Conservation (phyloP, 2,113 vertebrate genomes). For the Cryptotis parvus region DNA sequence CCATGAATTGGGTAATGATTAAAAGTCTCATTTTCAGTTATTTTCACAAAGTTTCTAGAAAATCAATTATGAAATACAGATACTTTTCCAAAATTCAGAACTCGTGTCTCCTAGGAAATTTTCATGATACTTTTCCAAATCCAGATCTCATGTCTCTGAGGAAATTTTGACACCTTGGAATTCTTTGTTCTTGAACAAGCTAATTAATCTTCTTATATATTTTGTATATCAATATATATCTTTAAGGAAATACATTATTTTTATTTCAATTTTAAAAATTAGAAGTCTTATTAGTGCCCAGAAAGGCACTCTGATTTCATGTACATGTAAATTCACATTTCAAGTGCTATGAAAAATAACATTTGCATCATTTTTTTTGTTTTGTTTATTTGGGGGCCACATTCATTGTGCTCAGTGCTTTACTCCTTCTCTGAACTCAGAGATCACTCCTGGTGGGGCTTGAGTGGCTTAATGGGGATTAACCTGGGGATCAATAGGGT, state of each 20-base stretch:
- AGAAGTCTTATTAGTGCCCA: too few relatives aligned
- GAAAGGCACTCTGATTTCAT: neutral
- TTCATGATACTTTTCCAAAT: neutral
- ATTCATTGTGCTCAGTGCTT: too few relatives aligned
- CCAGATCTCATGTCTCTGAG: too few relatives aligned
- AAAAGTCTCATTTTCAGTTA: neutral
- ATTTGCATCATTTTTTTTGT: too few relatives aligned
- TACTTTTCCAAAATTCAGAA: neutral
- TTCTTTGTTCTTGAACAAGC: neutral
- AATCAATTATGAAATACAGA: neutral
- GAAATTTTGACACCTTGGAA: constrained; percentile 29
- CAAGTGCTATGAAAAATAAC: neutral
- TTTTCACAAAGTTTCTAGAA: constrained; percentile 18
- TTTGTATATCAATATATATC: too few relatives aligned
- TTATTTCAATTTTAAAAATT: neutral
- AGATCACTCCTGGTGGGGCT: too few relatives aligned
- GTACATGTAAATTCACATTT: neutral
- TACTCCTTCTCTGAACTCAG: too few relatives aligned
- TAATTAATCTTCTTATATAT: constrained; percentile 7
- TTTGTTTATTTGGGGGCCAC: too few relatives aligned
- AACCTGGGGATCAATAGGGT: too few relatives aligned
- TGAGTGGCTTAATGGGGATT: too few relatives aligned
- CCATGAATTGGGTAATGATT: neutral
- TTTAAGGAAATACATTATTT: too few relatives aligned
- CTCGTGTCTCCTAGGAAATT: neutral